Base-by-base conservation (phyloP, 2,888 invertebrate species). In the Folsomia candida region DNA sequence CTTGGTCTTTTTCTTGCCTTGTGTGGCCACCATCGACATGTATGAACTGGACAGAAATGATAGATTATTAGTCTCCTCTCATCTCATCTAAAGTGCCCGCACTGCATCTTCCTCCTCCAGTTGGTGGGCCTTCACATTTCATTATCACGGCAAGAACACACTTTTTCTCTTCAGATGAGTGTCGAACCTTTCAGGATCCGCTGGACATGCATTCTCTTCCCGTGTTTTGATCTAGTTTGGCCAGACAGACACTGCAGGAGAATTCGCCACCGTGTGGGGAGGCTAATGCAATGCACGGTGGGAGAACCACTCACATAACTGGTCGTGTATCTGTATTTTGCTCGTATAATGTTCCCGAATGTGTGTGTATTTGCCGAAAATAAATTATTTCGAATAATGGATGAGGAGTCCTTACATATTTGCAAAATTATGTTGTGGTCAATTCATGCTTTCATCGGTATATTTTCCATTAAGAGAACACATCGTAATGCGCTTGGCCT, bases 121-220 rank as follows among this genome's bases (percentile, higher is more conserved):
- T 37, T 4, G 6, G 14, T 37, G n/a, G 37, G 22, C 51, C 25
- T 64, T 64, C 64, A 64, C 47, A 24, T 64, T 64, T 64, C 64
- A 64, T 64, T 64, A 64, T 64, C 51, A 47, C n/a, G 51, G 22
- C 28, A 37, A 37, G 14, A 37, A 37, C 37, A 37, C 37, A 14
- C 37, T 4, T 37, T 14, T 4, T 14, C 37, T 37, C 37, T n/a
- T n/a, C n/a, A n/a, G n/a, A n/a, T n/a, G n/a, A n/a, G n/a, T n/a
- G 37, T 37, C 37, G 37, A 37, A 37, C 14, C 14, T 37, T 37
- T 37, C 14, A 37, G n/a, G 37, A 37, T 37, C 37, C 37, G 4
- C 6, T 37, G 37, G 37, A 37, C 37, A 9, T 14, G 37, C 37
- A 37, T 37, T 37, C 37, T 37, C 4, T 37, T 14, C 37, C 6